phyloP scores from a whole-genome alignment of 2,113 vertebrate species.

The Centrocercus urophasianus region DNA sequence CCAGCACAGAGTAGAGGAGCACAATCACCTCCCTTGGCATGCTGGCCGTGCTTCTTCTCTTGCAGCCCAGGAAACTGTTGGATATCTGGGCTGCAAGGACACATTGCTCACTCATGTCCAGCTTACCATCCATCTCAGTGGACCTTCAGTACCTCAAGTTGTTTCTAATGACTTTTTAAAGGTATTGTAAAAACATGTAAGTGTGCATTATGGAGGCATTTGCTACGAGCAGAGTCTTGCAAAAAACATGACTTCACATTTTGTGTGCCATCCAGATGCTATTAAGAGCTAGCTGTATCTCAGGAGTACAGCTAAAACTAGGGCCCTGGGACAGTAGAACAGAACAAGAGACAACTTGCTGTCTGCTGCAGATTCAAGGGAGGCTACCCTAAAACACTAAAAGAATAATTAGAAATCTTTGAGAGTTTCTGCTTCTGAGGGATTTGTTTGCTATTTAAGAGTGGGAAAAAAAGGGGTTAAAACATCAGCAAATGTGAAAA shows the following conservation, averaged over 20 bases:
- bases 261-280: not conserved
- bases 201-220: not conserved
- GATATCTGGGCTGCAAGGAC: too few species aligned
- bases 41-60: too few species aligned
- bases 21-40: too few species aligned
- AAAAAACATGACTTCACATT: not conserved
- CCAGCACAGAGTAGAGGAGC: too few species aligned
- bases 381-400: not conserved
- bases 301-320: not conserved
- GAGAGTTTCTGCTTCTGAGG: not conserved
- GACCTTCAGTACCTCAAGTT: not conserved
- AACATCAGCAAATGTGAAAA: constrained; percentile 38
- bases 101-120: too few species aligned
- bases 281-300: not conserved
- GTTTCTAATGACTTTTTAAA: not conserved
- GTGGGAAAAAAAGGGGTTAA: not conserved
- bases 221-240: not conserved
- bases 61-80: too few species aligned
- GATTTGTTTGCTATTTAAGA: not conserved
- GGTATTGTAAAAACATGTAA: not conserved
- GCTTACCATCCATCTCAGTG: too few species aligned
- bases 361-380: not conserved
- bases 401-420: not conserved
- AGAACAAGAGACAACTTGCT: not conserved
- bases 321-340: not conserved